A percentile compares a stretch with the other conserved stretches of the same genome.
Evolutionary conservation across 2,797 vertebrate genomes (phyloP).

Genomic region (Sebastes umbrosus): DNA sequence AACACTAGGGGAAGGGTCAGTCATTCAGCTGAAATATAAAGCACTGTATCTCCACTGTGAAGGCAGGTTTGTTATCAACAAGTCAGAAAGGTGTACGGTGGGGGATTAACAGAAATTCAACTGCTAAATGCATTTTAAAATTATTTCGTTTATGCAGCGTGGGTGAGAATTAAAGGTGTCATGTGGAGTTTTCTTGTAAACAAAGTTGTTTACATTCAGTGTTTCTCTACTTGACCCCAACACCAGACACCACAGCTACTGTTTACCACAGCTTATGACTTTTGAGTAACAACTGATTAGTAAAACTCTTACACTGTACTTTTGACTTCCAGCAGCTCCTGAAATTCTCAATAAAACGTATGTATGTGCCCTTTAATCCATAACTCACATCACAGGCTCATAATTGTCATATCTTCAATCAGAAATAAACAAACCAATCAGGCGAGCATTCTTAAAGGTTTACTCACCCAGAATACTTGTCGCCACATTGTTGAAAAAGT

Average conservation of each 20-base stretch:
- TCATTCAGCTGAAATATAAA: neutral
- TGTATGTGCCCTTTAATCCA: too few relatives aligned
- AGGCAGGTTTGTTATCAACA: neutral
- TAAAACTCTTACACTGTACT: too few relatives aligned
- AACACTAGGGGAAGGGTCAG: neutral
- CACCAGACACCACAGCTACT: too few relatives aligned
- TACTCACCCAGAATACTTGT: neutral
- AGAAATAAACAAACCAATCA: neutral
- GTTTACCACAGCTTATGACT: too few relatives aligned
- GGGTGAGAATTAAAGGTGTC: neutral
- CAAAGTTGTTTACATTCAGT: too few relatives aligned
- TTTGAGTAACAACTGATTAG: too few relatives aligned
- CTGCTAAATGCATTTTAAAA: neutral
- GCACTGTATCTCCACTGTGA: neutral
- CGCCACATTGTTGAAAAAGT: neutral
- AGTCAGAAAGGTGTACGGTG: neutral
- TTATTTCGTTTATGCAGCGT: neutral
- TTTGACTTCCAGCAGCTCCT: too few relatives aligned
- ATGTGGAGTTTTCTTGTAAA: too few relatives aligned
- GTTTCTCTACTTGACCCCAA: too few relatives aligned
- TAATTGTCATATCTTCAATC: neutral
- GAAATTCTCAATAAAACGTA: too few relatives aligned
- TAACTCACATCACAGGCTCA: neutral
- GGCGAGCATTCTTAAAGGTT: neutral
- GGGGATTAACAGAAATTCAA: neutral